Percentiles rank a stretch among this genome's conserved stretches.
Evolutionary conservation across 2,888 invertebrate genomes (phyloP).

Genomic region (Dinocampus coccinellae): DNA sequence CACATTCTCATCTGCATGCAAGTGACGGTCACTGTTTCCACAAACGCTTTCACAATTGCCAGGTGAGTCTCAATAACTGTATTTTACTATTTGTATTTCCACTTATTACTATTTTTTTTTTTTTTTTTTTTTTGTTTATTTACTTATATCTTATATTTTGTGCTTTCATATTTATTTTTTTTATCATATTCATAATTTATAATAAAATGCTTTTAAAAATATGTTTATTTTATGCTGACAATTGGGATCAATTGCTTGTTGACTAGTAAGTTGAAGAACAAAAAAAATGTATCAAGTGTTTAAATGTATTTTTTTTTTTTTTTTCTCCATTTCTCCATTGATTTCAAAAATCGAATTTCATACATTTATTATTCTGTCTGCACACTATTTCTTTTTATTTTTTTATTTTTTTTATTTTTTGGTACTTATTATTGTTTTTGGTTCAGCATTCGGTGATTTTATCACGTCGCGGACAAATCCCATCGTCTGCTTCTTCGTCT

Average conservation of each 20-base stretch:
- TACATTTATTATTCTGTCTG: neutral
- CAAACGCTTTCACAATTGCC: conserved; percentile 63
- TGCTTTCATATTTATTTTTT: neutral
- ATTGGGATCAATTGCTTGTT: neutral
- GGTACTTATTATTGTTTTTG: conserved; percentile 62
- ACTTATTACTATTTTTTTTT: no score
- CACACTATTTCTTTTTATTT: conserved; percentile 6
- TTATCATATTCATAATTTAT: neutral
- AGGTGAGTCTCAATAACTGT: conserved; percentile 54
- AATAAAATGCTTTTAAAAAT: neutral
- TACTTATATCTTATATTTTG: neutral
- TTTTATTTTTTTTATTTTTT: conserved; percentile 44
- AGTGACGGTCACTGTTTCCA: conserved; percentile 63
- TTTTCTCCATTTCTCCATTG: no score
- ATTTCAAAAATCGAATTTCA: neutral
- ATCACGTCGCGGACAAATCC: conserved; percentile 61
- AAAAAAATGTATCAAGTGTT: neutral
- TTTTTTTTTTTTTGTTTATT: no score
- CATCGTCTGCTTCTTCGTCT: conserved; percentile 60
- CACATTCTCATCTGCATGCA: conserved; percentile 60
- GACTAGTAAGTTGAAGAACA: neutral
- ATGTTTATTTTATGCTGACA: conserved; percentile 2
- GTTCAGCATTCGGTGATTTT: conserved; percentile 65
- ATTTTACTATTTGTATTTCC: neutral
- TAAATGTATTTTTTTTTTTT: no score